These are phyloP conservation scores for Blastobasis lacticolella DNA, from an alignment of 2,888 invertebrate genomes.

Conservation along the genomic window DNA sequence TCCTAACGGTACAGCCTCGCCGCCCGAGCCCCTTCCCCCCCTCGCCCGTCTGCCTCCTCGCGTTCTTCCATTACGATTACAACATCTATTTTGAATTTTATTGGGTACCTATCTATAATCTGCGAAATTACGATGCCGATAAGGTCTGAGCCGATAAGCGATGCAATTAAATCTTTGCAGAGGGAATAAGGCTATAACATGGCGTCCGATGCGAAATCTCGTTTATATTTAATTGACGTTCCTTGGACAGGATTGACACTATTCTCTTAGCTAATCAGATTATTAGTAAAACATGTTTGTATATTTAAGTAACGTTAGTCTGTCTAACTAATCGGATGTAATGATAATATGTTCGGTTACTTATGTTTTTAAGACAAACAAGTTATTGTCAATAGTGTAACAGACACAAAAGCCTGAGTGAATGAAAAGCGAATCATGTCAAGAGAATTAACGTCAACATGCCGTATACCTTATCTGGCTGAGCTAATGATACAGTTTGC, in stretches of 20 bases:
- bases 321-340: too few species aligned
- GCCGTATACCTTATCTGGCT: constrained; percentile 14
- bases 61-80: constrained; percentile 48
- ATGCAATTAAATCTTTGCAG: too few species aligned
- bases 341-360: too few species aligned
- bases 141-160: constrained; percentile 10
- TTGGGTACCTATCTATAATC: constrained; percentile 23
- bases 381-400: neutral
- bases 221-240: too few species aligned
- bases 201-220: too few species aligned
- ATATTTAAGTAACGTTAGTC: too few species aligned
- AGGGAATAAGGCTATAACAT: too few species aligned
- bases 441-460: constrained; percentile 14
- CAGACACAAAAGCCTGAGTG: constrained; percentile 11
- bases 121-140: constrained; percentile 41
- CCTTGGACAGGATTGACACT: too few species aligned
- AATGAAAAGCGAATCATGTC: constrained; percentile 14
- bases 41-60: constrained; percentile 24
- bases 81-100: constrained; percentile 56
- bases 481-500: constrained; percentile 13
- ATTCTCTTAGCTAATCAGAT: too few species aligned
- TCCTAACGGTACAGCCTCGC: constrained; percentile 63
- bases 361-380: too few species aligned
- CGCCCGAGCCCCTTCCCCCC: constrained; percentile 21
- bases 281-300: too few species aligned